phyloP scores from a whole-genome alignment of 2,797 vertebrate genomes.

The Lerista edwardsae region DNA sequence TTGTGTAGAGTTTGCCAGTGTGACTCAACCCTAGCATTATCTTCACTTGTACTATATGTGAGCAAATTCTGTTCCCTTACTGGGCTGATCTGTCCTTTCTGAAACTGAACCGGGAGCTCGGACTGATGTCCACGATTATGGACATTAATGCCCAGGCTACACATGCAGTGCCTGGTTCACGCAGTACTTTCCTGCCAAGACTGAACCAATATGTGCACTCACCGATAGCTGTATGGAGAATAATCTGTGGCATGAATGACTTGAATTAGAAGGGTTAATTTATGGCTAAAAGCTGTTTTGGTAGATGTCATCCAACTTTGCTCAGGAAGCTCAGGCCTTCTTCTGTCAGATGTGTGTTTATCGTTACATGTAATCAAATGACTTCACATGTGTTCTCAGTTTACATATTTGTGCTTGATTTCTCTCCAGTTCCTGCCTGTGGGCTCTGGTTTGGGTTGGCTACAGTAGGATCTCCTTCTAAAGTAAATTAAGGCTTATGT shows the following conservation, averaged over 20 bases:
- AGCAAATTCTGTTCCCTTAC: background rate
- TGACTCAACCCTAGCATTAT: background rate
- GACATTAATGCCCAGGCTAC: background rate
- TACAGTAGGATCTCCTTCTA: background rate
- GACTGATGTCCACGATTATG: background rate
- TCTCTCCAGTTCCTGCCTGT: conserved; percentile 1
- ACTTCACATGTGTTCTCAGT: conserved; percentile 8
- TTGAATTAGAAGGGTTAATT: background rate
- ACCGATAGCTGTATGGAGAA: background rate
- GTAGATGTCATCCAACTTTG: conserved; percentile 15
- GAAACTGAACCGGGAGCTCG: background rate
- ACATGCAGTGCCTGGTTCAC: background rate
- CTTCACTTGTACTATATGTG: background rate
- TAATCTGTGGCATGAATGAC: background rate
- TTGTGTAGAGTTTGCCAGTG: background rate
- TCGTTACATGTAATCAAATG: conserved; percentile 29
- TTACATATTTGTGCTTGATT: conserved; percentile 16
- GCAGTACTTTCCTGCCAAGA: background rate
- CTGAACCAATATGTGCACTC: background rate
- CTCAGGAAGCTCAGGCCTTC: background rate
- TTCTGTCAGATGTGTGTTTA: background rate
- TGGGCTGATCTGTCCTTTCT: background rate
- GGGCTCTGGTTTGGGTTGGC: background rate
- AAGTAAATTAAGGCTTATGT: background rate
- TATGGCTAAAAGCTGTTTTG: conserved; percentile 7